phyloP scores from a whole-genome alignment of 2,797 vertebrate species.

The Siniperca scherzeri region DNA sequence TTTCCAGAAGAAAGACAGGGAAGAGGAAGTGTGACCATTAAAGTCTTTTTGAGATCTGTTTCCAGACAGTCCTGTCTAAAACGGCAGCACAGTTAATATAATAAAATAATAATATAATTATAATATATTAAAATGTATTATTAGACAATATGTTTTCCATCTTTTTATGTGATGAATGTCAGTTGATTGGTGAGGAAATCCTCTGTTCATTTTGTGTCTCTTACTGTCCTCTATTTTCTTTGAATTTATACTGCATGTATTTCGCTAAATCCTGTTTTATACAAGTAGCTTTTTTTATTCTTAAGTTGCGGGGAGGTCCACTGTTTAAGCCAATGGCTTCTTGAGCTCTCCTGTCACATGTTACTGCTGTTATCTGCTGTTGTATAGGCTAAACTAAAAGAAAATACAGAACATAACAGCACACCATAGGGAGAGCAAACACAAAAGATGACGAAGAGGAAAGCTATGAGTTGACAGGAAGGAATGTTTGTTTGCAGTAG shows the following conservation, averaged over 20 bases:
- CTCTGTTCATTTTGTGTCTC: not conserved
- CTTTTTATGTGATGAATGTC: not conserved
- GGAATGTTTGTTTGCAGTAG: not conserved
- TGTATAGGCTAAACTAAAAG: not conserved
- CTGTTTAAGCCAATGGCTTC: not conserved
- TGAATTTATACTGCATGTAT: not conserved
- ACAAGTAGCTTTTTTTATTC: not conserved
- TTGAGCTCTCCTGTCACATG: not conserved
- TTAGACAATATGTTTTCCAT: not conserved
- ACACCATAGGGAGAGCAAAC: not conserved
- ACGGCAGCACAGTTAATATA: not conserved
- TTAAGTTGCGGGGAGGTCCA: not conserved
- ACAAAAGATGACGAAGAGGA: not conserved
- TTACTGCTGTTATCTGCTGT: not conserved
- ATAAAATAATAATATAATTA: no score
- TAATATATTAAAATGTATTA: not conserved
- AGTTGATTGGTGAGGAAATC: not conserved
- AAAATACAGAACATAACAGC: not conserved
- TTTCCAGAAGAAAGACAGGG: not conserved
- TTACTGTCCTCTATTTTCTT: not conserved
- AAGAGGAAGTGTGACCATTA: not conserved
- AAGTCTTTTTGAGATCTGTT: not conserved
- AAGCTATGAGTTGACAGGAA: not conserved
- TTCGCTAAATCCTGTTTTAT: not conserved
- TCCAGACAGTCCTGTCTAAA: not conserved